A percentile compares a stretch with the other conserved stretches of the same genome.
Evolutionary conservation across 2,797 vertebrate genomes (phyloP).

Genomic region (Gallinago nigripennis): DNA sequence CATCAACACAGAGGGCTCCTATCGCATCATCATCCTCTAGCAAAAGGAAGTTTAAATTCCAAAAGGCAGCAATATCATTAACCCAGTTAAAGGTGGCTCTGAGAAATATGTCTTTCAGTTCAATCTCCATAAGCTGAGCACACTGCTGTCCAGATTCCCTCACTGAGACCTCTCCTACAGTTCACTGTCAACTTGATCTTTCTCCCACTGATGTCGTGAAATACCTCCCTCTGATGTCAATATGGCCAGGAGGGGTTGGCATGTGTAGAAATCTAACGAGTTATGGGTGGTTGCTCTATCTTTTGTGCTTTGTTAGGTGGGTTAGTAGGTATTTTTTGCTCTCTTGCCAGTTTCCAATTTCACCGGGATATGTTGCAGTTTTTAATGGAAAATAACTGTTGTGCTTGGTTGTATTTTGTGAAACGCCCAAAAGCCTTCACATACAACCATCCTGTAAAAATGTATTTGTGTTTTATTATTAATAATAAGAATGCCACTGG

Average conservation of each 20-base stretch:
- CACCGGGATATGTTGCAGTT: neutral
- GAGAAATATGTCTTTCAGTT: neutral
- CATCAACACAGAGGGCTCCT: neutral
- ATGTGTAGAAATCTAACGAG: neutral
- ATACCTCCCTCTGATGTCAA: neutral
- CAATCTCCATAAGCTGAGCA: neutral
- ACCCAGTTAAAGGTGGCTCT: neutral
- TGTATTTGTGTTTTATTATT: neutral
- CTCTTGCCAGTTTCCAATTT: neutral
- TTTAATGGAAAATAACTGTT: neutral
- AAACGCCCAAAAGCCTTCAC: neutral
- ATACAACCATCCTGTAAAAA: constrained; percentile 1
- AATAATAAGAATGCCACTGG: neutral
- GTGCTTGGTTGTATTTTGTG: neutral
- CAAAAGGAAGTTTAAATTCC: neutral
- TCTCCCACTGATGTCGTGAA: neutral
- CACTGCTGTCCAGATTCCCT: neutral
- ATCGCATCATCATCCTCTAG: neutral
- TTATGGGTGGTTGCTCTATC: neutral
- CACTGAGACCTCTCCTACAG: neutral
- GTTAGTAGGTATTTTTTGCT: neutral
- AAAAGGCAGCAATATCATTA: neutral
- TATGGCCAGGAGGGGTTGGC: neutral
- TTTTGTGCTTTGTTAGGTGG: neutral
- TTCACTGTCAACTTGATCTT: neutral